Conservation (phyloP, 2,113 vertebrate species). For the Procapra przewalskii region DNA sequence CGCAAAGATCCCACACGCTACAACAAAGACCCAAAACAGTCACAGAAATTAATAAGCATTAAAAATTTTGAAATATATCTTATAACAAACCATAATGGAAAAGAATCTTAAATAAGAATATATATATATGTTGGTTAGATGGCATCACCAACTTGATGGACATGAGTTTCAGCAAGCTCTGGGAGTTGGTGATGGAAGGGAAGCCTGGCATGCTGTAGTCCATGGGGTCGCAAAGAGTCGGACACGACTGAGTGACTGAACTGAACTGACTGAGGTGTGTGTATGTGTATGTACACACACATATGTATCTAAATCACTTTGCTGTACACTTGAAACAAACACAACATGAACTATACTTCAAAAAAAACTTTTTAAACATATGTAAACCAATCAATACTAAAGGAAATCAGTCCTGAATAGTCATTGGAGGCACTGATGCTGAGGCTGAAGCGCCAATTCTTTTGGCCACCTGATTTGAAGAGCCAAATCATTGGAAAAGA, state of each 20-base stretch:
- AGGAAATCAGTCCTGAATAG: not conserved
- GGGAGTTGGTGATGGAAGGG: not conserved
- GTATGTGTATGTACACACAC: not conserved
- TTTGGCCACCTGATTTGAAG: not conserved
- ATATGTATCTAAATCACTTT: not conserved
- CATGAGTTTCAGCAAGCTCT: not conserved
- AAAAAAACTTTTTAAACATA: not conserved
- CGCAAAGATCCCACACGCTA: rapidly evolving
- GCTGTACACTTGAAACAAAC: not conserved
- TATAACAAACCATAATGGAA: not conserved
- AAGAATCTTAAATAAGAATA: not conserved
- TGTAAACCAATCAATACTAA: not conserved
- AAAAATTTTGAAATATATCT: not conserved
- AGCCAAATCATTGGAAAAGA: not conserved
- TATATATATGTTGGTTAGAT: not conserved
- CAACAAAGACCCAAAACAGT: not conserved
- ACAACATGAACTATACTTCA: not conserved
- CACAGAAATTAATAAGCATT: not conserved
- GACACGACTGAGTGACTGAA: not conserved
- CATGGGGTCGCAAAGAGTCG: not conserved
- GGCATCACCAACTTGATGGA: not conserved
- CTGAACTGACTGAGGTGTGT: not conserved
- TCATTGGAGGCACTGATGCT: not conserved
- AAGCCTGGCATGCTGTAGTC: not conserved
- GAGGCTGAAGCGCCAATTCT: not conserved